A percentile compares a stretch with the other conserved stretches of the same genome.
Conservation (phyloP, 2,888 invertebrate genomes). For the Ecliptopera silaceata region DNA sequence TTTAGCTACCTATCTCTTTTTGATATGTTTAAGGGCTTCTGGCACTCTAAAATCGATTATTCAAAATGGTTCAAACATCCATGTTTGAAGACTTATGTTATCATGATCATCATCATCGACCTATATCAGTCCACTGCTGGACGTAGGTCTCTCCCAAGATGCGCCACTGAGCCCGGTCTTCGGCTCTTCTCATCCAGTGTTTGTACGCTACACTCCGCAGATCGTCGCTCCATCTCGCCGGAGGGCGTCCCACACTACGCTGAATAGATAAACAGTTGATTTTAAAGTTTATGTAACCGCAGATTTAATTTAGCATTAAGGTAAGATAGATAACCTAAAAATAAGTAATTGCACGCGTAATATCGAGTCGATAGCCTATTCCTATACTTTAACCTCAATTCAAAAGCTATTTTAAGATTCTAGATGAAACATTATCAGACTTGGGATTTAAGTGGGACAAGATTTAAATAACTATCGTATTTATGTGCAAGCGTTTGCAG, state of each 20-base stretch:
- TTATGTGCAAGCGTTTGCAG: neutral
- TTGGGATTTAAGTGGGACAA: conserved; percentile 4
- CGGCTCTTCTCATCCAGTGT: too few species aligned
- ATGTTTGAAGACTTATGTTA: neutral
- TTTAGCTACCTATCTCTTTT: neutral
- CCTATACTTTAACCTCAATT: conserved; percentile 1
- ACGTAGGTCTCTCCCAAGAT: too few species aligned
- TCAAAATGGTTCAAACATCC: neutral
- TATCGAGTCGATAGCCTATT: neutral
- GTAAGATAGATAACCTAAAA: neutral
- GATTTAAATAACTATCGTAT: conserved; percentile 2
- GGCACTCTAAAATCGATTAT: neutral
- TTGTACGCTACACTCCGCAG: too few species aligned
- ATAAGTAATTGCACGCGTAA: neutral
- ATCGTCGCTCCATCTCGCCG: too few species aligned
- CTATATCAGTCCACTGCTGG: too few species aligned
- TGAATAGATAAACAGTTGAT: too few species aligned
- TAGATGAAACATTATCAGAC: conserved; percentile 3
- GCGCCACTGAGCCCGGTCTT: too few species aligned
- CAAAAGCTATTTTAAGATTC: conserved; percentile 1
- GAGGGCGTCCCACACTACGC: too few species aligned
- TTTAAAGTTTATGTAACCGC: too few species aligned
- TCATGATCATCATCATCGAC: too few species aligned
- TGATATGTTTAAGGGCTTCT: neutral
- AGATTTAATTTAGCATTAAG: too few species aligned